phyloP scores from a whole-genome alignment of 23 tunicate genomes.

The Trididemnum nubilum region DNA sequence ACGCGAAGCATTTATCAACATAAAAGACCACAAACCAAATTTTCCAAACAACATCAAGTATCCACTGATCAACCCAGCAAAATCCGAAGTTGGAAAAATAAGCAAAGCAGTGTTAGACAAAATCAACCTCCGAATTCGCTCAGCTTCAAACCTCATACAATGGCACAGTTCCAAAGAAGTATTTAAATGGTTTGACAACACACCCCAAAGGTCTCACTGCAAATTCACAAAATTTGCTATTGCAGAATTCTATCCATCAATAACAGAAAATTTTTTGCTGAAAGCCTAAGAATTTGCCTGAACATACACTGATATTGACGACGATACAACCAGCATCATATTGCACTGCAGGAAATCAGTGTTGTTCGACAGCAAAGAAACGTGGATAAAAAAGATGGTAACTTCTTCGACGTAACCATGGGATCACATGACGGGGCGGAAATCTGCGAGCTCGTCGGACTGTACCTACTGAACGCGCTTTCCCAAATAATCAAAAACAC shows the following conservation, averaged over 20 bases:
- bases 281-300: not conserved
- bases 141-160: not conserved
- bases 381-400: not conserved
- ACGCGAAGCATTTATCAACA: not conserved
- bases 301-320: not conserved
- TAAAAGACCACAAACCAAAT: not conserved
- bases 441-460: not conserved
- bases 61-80: not conserved
- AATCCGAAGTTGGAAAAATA: not conserved
- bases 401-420: not conserved
- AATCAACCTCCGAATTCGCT: not conserved
- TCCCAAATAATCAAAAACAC: not conserved
- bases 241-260: not conserved
- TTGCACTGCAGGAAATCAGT: not conserved
- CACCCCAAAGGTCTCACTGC: not conserved
- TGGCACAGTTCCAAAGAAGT: not conserved
- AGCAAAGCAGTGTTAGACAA: not conserved
- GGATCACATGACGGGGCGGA: not conserved
- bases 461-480: not conserved
- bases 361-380: not conserved
- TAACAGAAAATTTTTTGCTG: not conserved
- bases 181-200: not conserved
- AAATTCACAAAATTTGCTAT: not conserved
- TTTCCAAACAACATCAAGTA: not conserved
- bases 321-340: not conserved